These are phyloP conservation scores for Tenualosa ilisha DNA, from an alignment of 2,797 vertebrate species.

Conservation along the genomic window DNA sequence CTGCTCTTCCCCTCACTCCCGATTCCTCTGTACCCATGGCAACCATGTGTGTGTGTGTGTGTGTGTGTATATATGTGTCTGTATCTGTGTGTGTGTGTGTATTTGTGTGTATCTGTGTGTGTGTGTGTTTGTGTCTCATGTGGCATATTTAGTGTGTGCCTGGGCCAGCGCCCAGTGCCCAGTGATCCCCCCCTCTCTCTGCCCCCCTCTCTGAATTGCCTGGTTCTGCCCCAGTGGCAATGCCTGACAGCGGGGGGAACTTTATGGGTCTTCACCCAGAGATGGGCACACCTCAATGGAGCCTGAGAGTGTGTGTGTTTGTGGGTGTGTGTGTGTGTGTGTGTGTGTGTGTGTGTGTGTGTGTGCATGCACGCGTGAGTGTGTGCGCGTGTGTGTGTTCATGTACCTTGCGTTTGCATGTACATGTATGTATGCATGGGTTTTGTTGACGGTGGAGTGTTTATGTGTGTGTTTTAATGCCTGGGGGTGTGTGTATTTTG, in stretches of 20 bases:
- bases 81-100: not conserved
- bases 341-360: not conserved
- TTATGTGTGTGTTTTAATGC: not conserved
- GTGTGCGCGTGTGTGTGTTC: not conserved
- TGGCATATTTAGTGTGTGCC: slow-evolving; percentile 2
- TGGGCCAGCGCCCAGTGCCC: not conserved
- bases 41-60: slow-evolving; percentile 4
- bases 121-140: not conserved
- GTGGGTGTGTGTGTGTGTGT: not conserved
- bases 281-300: slow-evolving; percentile 28
- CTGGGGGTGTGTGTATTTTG: too few species aligned
- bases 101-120: not conserved
- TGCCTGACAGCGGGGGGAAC: slow-evolving; percentile 29
- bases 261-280: slow-evolving; percentile 39
- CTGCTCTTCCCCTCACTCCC: not conserved
- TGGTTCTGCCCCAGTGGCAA: slow-evolving; percentile 32
- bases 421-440: not conserved
- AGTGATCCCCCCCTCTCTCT: not conserved
- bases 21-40: slow-evolving; percentile 4
- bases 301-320: not conserved
- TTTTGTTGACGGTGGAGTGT: not conserved
- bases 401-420: not conserved
- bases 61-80: not conserved
- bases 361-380: not conserved
- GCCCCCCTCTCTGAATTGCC: slow-evolving; percentile 15